phyloP scores from a whole-genome alignment of 2,113 vertebrate genomes.

The Oostethus manadensis region DNA sequence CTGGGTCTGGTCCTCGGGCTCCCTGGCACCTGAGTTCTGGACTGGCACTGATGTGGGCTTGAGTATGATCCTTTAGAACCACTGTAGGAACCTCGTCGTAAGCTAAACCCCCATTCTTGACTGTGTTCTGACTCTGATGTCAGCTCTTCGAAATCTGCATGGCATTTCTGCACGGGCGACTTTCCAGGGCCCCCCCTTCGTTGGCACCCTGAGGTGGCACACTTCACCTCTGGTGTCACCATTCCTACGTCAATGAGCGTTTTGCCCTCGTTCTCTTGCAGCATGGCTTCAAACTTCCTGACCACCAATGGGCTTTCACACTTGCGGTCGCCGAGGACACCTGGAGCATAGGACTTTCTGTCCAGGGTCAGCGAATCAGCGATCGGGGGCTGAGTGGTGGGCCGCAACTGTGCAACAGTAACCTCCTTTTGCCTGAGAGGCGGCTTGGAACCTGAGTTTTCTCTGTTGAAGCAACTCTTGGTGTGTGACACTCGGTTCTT shows the following conservation, averaged over 20 bases:
- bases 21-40: constrained; percentile 47
- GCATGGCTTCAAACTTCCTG: constrained; percentile 68
- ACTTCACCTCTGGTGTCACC: constrained; percentile 57
- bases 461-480: constrained; percentile 40
- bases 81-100: constrained; percentile 43
- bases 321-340: constrained; percentile 56
- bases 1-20: constrained; percentile 56
- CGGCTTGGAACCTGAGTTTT: constrained; percentile 53
- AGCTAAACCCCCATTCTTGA: constrained; percentile 50
- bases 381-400: constrained; percentile 70
- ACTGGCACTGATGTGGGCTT: constrained; percentile 33
- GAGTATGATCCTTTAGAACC: constrained; percentile 41
- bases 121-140: constrained; percentile 52
- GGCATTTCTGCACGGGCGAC: constrained; percentile 69
- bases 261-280: constrained; percentile 72
- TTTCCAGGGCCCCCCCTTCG: constrained; percentile 61
- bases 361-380: constrained; percentile 57
- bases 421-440: constrained; percentile 70
- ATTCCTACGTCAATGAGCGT: constrained; percentile 58
- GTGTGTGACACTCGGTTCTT: constrained; percentile 61
- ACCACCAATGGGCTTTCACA: constrained; percentile 62
- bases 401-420: constrained; percentile 71
- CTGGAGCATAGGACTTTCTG: constrained; percentile 50
- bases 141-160: constrained; percentile 65
- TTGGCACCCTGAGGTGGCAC: constrained; percentile 65